Percentiles rank a stretch among this genome's conserved stretches.
phyloP scores from a whole-genome alignment of 2,888 invertebrate species.

The Catocala nupta region DNA sequence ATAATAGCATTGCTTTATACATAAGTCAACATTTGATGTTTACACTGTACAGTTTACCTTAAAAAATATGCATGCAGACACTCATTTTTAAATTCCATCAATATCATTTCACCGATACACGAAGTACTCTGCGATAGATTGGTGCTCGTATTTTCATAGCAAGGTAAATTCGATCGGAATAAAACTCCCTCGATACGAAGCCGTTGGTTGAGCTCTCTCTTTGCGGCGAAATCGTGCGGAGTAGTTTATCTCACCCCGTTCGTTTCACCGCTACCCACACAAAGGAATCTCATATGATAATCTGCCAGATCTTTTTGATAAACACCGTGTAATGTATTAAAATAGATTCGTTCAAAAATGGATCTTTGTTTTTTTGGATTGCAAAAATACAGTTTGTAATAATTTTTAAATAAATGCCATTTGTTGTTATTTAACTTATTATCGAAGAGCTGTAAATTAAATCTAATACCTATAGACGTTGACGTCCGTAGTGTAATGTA shows the following conservation, averaged over 20 bases:
- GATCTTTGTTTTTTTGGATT: constrained; percentile 14
- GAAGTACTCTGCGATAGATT: constrained; percentile 53
- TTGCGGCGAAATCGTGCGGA: constrained; percentile 81
- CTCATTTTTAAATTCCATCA: constrained; percentile 45
- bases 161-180: constrained; percentile 81
- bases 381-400: constrained; percentile 4
- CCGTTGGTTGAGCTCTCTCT: constrained; percentile 81
- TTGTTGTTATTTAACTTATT: no score
- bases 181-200: constrained; percentile 72
- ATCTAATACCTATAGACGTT: no score
- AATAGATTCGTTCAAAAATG: constrained; percentile 21
- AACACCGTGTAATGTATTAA: constrained; percentile 49
- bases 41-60: no score
- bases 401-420: constrained; percentile 1
- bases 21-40: no score
- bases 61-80: neutral
- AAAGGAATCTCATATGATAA: constrained; percentile 79
- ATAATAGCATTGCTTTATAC: neutral
- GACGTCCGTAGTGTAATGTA: no score
- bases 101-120: constrained; percentile 47
- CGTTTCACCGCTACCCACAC: constrained; percentile 65
- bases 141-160: constrained; percentile 66
- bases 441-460: no score
- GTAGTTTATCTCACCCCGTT: constrained; percentile 81
- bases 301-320: constrained; percentile 70